Base-by-base conservation (phyloP, 2,888 invertebrate genomes). In the Ellobium chinense region DNA sequence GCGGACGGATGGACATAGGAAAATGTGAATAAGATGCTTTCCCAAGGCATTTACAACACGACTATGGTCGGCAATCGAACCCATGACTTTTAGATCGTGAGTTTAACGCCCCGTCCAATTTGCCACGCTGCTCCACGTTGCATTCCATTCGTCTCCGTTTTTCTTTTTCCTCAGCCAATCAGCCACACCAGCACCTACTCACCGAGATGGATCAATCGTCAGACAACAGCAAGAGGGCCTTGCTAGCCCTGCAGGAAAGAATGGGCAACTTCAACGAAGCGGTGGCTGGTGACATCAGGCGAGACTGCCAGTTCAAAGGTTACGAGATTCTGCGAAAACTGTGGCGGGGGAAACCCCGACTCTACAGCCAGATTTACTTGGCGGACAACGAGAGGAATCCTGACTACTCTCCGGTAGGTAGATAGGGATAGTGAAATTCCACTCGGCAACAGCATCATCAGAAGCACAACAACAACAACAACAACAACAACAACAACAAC, bases 291-390 rank as follows among this genome's bases (percentile, higher is more conserved):
- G 66, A 66, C 12, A 37, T 77, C 21, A 68, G 54, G 14, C 36
- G n/a, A n/a, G n/a, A 60, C 0, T 69, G 69, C 34, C 34, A 31
- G 31, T 9, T n/a, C 12, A 78, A 78, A 62, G 78, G 78, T 2
- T 78, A 78, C 31, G 78, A 78, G 63, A 37, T 78, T 27, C 29
- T 78, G 21, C 58, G 70, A 12, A 24, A 56, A 3, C 31, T 78
- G 18, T 21, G 31, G 21, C 69, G 78, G 24, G 70, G 78, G 1
- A 62, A 34, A 1, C 31, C 62, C 21, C 60, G 68, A 2, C 36
- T 29, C 2, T 39, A 70, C 27, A 78, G 69, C 63, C 29, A 60
- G n/a, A 18, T 70, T 0, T 78, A 56, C 24, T 63, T 78, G 9
- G 69, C 78, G 2, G 62, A 56, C 62, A 78, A 78, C 54, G 46